Base-by-base conservation (phyloP, 1,140 invertebrate genomes). In the Brevipalpus yothersi region DNA sequence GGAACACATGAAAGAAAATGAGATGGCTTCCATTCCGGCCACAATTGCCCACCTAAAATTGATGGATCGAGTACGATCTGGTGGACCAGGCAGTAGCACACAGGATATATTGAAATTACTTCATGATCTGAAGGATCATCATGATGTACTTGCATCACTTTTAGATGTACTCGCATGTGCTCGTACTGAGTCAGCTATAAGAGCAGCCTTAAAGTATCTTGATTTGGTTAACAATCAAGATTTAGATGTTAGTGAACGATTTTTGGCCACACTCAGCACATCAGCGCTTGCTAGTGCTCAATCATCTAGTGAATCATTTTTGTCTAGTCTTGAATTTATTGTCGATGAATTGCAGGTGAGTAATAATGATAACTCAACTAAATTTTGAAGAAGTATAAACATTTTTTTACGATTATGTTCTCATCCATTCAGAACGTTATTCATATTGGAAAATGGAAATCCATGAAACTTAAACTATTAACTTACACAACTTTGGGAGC, bases 101-200 rank as follows among this genome's bases (percentile, higher is more conserved):
- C 39, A 60, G 23, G 63, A 62, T 45, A 58, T 64, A 2, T 9
- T 49, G n/a, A 53, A 58, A 23, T n/a, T 58, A 39, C 41, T 62
- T 13, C 45, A 62, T 51, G 13, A 54, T 13, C 41, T 13, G 0
- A 19, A 23, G 19, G 12, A 60, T 10, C n/a, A 60, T 51, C 15
- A 12, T 3, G 47, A 60, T 42, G 40, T 60, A 19, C 54, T 61
- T 15, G 21, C 41, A 31, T 63, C 63, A n/a, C 23, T 64, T 4
- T 47, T 64, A 12, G 63, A 64, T 41, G 23, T 55, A 8, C n/a
- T 63, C 10, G 60, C 63, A 19, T 61, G 49, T 41, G 13, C 61
- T 21, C 12, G 60, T 41, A 63, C 58, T 47, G 58, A 61, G 19
- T 41, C 59, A 45, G 40, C 63, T 0, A 55, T 64, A 0, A 15